Conservation (phyloP, 2,113 vertebrate species). For the Vidua chalybeata region DNA sequence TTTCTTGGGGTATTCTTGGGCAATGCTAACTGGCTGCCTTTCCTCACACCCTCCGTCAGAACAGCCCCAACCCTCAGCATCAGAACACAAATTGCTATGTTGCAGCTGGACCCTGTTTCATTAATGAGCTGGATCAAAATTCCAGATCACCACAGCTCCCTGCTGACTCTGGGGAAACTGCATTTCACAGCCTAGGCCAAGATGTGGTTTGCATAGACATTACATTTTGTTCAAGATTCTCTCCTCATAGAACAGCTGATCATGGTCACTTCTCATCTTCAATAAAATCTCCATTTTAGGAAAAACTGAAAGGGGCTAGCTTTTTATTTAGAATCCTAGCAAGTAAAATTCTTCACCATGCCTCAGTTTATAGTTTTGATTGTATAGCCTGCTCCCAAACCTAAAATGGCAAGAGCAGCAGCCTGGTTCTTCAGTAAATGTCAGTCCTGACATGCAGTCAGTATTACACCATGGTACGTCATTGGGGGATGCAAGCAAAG, state of each 20-base stretch:
- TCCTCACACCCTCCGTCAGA: background rate
- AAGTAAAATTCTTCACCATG: background rate
- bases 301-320: background rate
- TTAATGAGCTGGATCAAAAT: constrained; percentile 58
- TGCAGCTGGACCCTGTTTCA: constrained; percentile 57
- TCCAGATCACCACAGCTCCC: constrained; percentile 55
- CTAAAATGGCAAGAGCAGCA: background rate
- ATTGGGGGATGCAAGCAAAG: background rate
- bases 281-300: constrained; percentile 49
- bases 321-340: background rate
- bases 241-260: constrained; percentile 35
- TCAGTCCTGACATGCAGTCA: background rate
- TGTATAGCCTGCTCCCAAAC: background rate
- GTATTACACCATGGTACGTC: background rate
- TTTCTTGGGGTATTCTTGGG: background rate
- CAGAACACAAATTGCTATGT: constrained; percentile 32
- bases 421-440: background rate
- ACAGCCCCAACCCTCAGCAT: background rate
- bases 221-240: constrained; percentile 33
- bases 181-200: constrained; percentile 41
- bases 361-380: background rate
- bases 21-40: background rate
- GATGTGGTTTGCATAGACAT: constrained; percentile 48
- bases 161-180: constrained; percentile 57
- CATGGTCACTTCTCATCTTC: constrained; percentile 23